Percentiles rank a stretch among this genome's conserved stretches.
Conservation (phyloP, 2,888 invertebrate species). For the Dasypogon diadema region DNA sequence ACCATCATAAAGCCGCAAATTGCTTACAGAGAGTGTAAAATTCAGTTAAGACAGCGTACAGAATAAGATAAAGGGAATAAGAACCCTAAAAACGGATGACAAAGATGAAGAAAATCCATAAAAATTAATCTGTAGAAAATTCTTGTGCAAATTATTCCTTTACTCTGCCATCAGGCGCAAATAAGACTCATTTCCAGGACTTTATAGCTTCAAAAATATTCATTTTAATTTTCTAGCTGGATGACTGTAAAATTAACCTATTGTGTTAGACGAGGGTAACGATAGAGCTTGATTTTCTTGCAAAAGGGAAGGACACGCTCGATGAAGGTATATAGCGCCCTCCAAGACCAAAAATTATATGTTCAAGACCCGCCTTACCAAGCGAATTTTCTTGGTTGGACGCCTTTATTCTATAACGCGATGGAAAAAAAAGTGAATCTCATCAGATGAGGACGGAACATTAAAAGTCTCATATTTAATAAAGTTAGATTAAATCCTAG, state of each 20-base stretch:
- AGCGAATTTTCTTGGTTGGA: constrained; percentile 52
- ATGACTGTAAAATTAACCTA: constrained; percentile 57
- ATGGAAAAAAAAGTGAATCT: constrained; percentile 9
- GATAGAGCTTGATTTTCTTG: neutral
- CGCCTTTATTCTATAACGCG: constrained; percentile 40
- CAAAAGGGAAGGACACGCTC: constrained; percentile 27
- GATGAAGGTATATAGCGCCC: constrained; percentile 31
- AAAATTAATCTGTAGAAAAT: constrained; percentile 62
- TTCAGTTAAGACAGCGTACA: constrained; percentile 28
- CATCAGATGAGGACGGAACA: constrained; percentile 45
- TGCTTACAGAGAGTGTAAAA: constrained; percentile 42
- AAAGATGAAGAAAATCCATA: constrained; percentile 58
- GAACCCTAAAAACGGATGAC: constrained; percentile 33
- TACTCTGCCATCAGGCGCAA: constrained; percentile 55
- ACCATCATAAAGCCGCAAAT: constrained; percentile 42
- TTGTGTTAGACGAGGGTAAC: constrained; percentile 53
- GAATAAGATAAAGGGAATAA: constrained; percentile 3
- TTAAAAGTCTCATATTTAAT: constrained; percentile 55
- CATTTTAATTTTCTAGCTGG: constrained; percentile 58
- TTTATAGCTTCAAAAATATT: constrained; percentile 56
- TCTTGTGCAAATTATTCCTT: constrained; percentile 59
- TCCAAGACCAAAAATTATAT: constrained; percentile 25
- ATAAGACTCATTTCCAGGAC: constrained; percentile 56
- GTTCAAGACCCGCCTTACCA: constrained; percentile 44
- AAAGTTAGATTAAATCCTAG: constrained; percentile 53